phyloP scores from a whole-genome alignment of 2,888 invertebrate genomes.

The Caradrina clavipalpis region DNA sequence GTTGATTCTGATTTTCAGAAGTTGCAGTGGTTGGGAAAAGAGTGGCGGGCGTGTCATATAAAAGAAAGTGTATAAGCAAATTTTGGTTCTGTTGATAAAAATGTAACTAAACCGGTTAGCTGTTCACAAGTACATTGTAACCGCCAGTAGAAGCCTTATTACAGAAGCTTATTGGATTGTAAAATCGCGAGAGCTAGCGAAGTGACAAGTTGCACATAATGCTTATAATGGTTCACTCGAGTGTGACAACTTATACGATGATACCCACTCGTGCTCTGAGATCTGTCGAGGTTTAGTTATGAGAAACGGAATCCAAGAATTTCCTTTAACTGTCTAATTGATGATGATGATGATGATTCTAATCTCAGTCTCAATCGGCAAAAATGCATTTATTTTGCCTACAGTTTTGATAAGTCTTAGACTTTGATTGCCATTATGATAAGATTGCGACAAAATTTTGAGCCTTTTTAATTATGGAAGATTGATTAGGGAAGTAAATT shows the following conservation, averaged over 20 bases:
- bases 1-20: no score
- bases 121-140: conserved; percentile 26
- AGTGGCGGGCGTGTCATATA: no score
- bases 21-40: no score
- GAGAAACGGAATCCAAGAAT: background rate
- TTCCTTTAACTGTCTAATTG: background rate
- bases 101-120: conserved; percentile 34
- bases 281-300: background rate
- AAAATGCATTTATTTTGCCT: no score
- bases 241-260: conserved; percentile 13
- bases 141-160: conserved; percentile 35
- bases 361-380: no score
- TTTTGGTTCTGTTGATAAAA: conserved; percentile 25
- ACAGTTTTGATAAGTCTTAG: no score
- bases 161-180: conserved; percentile 51
- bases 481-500: no score
- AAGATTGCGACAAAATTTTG: no score
- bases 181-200: conserved; percentile 36
- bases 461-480: no score
- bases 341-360: no score
- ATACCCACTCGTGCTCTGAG: background rate
- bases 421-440: no score
- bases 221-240: conserved; percentile 12
- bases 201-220: conserved; percentile 21
- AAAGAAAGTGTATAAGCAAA: conserved; percentile 17